A percentile compares a stretch with the other conserved stretches of the same genome.
phyloP scores from a whole-genome alignment of 2,888 invertebrate genomes.

The Drosophila meridionalis region DNA sequence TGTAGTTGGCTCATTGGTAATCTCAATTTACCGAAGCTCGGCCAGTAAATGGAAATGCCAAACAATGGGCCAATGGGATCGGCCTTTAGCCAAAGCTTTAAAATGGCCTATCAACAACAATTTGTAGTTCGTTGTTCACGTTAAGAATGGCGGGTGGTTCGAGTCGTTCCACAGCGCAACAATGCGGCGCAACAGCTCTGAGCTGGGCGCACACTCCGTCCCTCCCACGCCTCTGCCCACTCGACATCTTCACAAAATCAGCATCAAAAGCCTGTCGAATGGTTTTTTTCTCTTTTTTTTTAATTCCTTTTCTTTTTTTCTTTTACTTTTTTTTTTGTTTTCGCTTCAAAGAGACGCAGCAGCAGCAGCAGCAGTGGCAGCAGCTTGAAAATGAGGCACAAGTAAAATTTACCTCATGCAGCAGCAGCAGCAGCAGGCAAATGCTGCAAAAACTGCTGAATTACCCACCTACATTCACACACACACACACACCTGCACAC shows the following conservation, averaged over 20 bases:
- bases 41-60: conserved; percentile 54
- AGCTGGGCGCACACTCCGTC: not conserved
- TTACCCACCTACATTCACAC: conserved; percentile 38
- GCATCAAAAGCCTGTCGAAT: conserved; percentile 78
- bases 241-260: conserved; percentile 74
- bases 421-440: conserved; percentile 40
- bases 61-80: conserved; percentile 43
- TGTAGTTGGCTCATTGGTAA: conserved; percentile 76
- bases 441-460: conserved; percentile 45
- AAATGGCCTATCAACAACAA: conserved; percentile 74
- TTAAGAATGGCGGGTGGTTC: conserved; percentile 11
- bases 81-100: conserved; percentile 55
- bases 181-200: conserved; percentile 41
- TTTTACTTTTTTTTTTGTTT: conserved; percentile 70
- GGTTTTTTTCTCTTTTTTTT: conserved; percentile 19
- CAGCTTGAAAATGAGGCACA: conserved; percentile 49
- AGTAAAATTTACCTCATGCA: conserved; percentile 44
- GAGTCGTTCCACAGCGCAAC: conserved; percentile 26
- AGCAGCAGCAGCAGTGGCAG: conserved; percentile 39
- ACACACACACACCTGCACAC: conserved; percentile 4
- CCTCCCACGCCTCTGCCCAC: not conserved
- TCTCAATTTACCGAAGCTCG: conserved; percentile 72
- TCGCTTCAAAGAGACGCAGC: conserved; percentile 47
- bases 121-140: conserved; percentile 76
- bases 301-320: conserved; percentile 3